Evolutionary conservation across 2,888 invertebrate species (phyloP), one percentile per base, ranked within the genome.

Genomic region (Synanthedon tipuliformis): DNA sequence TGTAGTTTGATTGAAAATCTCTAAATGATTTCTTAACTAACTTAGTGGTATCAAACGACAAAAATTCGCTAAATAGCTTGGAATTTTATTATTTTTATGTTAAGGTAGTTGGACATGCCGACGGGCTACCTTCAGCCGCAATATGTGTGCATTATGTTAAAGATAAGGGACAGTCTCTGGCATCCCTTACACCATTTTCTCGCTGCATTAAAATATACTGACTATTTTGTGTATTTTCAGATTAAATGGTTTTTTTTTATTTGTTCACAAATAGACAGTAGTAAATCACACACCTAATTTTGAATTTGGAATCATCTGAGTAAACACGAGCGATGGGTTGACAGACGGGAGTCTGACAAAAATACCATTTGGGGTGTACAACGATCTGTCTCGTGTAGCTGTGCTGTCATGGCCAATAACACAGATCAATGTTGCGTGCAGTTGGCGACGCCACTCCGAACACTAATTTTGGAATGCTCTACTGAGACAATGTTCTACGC

Each of bases 331-430:
- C 66, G 65, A 71, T 73, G 67, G 63, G 66, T 61, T 57, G 66
- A 69, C 69, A 57, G 53, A 52, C 50, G 55, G 52, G 63, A 34
- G 34, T 34, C 62, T 66, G 73, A 78, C 79, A 70, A 77, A 83
- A 85, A 85, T 83, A 83, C 72, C 75, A 69, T 72, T 78, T 61
- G 62, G 75, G 71, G 73, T 74, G 72, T 62, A 62, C 64, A 69
- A 64, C 64, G 62, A 71, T 70, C 59, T 66, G 71, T 74, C 73
- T 70, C 56, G 56, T 54, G 51, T 61, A 70, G 67, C 66, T 66
- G 63, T 71, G 68, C 72, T 80, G 86, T 82, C 83, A 81, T 75
- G 79, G 77, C 73, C 81, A 83, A 86, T 85, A 83, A 78, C 78
- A 69, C 66, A 68, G 70, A 73, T 81, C 83, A 82, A 82, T 80